A percentile compares a stretch with the other conserved stretches of the same genome.
These are phyloP conservation scores for Cavia porcellus DNA, from an alignment of 2,113 vertebrate genomes.

Conservation along the genomic window DNA sequence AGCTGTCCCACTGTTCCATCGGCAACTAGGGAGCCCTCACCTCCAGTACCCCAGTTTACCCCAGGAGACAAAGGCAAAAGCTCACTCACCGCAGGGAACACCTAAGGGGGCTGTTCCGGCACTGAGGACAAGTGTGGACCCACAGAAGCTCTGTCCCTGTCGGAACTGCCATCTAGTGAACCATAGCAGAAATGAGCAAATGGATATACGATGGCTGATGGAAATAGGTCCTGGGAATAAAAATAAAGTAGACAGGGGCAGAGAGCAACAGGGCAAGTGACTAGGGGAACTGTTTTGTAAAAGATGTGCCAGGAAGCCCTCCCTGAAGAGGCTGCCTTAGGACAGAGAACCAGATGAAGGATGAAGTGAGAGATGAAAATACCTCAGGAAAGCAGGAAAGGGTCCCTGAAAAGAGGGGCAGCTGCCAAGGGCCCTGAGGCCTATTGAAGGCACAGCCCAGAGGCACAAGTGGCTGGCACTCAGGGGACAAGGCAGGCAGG, in stretches of 20 bases:
- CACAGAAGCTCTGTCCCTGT: background rate
- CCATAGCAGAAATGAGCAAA: background rate
- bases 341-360: background rate
- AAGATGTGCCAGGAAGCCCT: background rate
- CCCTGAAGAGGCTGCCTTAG: background rate
- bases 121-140: background rate
- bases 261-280: background rate
- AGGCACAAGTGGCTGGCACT: background rate
- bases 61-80: background rate
- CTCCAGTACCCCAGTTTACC: background rate
- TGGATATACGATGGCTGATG: no score
- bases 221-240: background rate
- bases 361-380: background rate
- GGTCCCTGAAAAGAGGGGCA: background rate
- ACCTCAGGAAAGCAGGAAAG: background rate
- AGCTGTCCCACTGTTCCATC: background rate
- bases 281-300: background rate
- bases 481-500: background rate
- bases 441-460: background rate
- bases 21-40: background rate
- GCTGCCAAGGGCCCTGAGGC: background rate
- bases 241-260: background rate
- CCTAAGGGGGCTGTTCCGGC: background rate
- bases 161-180: background rate
- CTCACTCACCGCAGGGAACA: background rate